Base-by-base conservation (phyloP, 2,113 vertebrate species). In the Argyrosomus japonicus region DNA sequence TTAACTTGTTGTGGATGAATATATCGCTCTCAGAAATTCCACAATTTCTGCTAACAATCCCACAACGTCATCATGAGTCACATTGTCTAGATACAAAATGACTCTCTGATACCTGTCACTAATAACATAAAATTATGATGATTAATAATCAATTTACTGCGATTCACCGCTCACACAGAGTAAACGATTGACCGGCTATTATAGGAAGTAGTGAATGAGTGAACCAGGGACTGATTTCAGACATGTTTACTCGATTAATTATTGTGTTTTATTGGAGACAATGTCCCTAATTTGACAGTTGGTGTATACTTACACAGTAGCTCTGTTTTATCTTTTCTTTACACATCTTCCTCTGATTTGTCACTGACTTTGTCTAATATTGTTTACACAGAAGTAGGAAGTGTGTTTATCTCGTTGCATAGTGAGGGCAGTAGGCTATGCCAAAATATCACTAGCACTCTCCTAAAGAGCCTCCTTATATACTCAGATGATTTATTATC, bases 401-500 rank as follows among this genome's bases (percentile, higher is more conserved):
- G 15, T 48, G 43, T 50, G 25, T 40, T 29, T 19, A 67, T n/a
- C 23, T 67, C 0, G 40, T 25, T 48, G 54, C 51, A 32, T 18
- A 13, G 13, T 23, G 60, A 25, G 14, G 27, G 29, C 12, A 70
- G 51, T 18, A 17, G 14, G 18, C 21, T 2, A 43, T 13, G 53
- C 45, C 23, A 57, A 9, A 18, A 40, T 43, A 60, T 70, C 29
- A 32, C 19, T 6, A n/a, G 43, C 62, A n/a, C 57, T 64, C 56
- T 81, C 25, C 29, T 64, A 25, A 57, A 73, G 8, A 76, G 45
- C 25, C 47, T 67, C 10, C 23, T 62, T 63, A 18, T 61, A 77
- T 25, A 57, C 18, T 62, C 18, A 12, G 15, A 76, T 62, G 63
- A 75, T 72, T 81, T 21, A 76, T 25, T 17, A 23, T 40, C 21